These are phyloP conservation scores for Clitarchus hookeri DNA, from an alignment of 2,888 invertebrate species.

Conservation along the genomic window DNA sequence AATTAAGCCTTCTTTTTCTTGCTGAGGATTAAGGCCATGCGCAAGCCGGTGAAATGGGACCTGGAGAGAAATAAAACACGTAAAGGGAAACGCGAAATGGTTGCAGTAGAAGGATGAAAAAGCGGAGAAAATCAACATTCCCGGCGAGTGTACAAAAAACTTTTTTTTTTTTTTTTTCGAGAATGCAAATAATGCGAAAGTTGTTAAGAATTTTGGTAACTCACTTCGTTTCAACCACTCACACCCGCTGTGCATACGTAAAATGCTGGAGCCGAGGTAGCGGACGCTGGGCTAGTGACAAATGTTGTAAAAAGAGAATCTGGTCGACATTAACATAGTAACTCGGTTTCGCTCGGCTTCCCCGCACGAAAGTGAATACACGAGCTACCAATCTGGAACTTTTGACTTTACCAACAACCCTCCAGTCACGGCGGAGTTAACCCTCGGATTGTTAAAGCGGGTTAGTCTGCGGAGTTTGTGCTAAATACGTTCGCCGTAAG, in stretches of 20 bases:
- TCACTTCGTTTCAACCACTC: not conserved
- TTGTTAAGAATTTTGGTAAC: not conserved
- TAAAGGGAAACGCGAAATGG: not conserved
- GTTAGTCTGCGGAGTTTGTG: no score
- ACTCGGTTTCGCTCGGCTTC: not conserved
- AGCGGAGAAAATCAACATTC: not conserved
- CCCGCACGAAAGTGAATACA: not conserved
- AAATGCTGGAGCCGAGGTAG: not conserved
- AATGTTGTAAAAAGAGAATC: not conserved
- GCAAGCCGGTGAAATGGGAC: no score
- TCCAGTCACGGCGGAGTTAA: not conserved
- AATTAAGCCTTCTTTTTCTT: no score
- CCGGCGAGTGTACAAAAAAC: not conserved
- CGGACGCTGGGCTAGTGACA: not conserved
- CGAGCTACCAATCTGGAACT: not conserved
- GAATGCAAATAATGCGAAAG: not conserved
- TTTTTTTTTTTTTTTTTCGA: not conserved
- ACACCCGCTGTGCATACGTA: not conserved
- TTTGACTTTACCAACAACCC: not conserved
- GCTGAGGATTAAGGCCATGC: no score
- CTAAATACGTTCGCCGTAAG: no score
- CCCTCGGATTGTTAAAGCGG: not conserved
- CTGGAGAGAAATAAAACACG: no score
- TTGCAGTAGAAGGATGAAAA: not conserved
- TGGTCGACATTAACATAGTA: not conserved